Evolutionary conservation across 2,888 invertebrate species (phyloP), one percentile per base, ranked within the genome.

Genomic region (Cantharis nigra): DNA sequence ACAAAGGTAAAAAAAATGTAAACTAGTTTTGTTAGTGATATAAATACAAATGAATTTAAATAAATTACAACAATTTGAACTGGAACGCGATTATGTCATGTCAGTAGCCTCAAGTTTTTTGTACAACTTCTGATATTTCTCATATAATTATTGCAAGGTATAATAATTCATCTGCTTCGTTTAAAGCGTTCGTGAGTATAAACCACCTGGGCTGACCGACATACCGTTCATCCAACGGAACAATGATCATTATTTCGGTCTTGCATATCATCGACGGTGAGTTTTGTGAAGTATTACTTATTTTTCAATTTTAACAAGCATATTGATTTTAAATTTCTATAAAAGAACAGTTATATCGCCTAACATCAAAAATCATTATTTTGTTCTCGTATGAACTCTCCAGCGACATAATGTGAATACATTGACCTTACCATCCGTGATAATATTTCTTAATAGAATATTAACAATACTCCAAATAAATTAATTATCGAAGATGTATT

Each of bases 211-310:
- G 18, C 65, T 67, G 18, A n/a, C 65, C 65, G 16, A 67, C 65
- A n/a, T 67, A 67, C 65, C 65, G 65, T 67, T 67, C 65, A 67
- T 67, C 65, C 65, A 67, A 67, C 65, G 65, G 65, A 67, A 67
- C 65, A 67, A 67, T 26, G 26, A 18, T 18, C 18, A 67, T 67
- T 67, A 67, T 67, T 67, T 67, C 65, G 9, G 65, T 23, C 23
- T 67, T 67, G 65, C 26, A 26, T 67, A 67, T 67, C 65, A 67
- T 23, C 49, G 49, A n/a, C n/a, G 49, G n/a, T n/a, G 49, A 49
- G 49, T 49, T 49, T 49, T 49, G n/a, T 49, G 49, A 49, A 49
- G n/a, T 49, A 49, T 49, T 49, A 49, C 49, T 49, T 49, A 49
- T 49, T 49, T 49, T 49, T n/a, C n/a, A n/a, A 49, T 49, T 49